Evolutionary conservation across 2,888 invertebrate species (phyloP), one percentile per base, ranked within the genome.

Genomic region (Keiferia lycopersicella): DNA sequence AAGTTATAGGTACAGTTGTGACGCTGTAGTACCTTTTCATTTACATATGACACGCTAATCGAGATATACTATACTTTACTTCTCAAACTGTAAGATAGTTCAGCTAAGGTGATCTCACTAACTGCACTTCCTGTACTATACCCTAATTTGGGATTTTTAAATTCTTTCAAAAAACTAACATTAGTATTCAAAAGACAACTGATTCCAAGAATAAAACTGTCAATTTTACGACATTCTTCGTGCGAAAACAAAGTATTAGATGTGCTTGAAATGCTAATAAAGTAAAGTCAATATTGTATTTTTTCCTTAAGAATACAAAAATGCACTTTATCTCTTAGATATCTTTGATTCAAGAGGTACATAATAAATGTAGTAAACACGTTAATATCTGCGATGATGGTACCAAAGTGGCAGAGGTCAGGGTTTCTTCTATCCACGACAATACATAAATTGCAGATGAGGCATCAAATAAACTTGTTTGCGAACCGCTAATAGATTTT

Each of bases 251-350:
- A 66, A 61, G 60, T 64, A 34, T 59, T 14, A 30, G 58, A 64
- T 63, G 64, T 64, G 64, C 39, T 61, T 61, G 61, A 61, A 66
- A 66, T 66, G 26, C 61, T 20, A 66, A 64, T 57, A 41, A 63
- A 4, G 50, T 26, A 8, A 26, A 14, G 20, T 45, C 18, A 48
- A 22, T 60, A 12, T 14, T 2, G n/a, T 7, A 26, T 26, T 34
- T 45, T 59, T 59, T 59, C 59, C 60, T n/a, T 41, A n/a, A 45
- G 26, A 22, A 45, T 12, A 48, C 16, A 30, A 56, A 30, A 56
- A 56, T 30, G n/a, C 11, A 11, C 11, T 18, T 10, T 51, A 51
- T 51, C 3, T 10, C 22, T 12, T 22, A 22, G 51, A 51, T 51
- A 1, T 45, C n/a, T n/a, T n/a, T 6, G 4, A 26, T 6, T 26